Evolutionary conservation across 2,113 vertebrate genomes (phyloP).

Genomic region (Colius striatus): DNA sequence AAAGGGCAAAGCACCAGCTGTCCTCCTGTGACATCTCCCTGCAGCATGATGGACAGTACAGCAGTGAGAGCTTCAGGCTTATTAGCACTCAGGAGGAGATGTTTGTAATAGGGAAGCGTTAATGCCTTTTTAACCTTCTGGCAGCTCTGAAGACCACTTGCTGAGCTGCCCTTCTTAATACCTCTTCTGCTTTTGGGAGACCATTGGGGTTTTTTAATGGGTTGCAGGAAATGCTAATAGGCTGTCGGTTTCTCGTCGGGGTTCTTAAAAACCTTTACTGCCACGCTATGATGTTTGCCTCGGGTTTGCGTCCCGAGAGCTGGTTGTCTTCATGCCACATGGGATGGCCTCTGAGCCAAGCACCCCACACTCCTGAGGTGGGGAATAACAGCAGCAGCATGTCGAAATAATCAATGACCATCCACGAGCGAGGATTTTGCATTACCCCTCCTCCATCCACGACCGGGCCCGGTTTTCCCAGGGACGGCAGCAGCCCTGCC

Average conservation of each 20-base stretch:
- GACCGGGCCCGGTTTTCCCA: no score
- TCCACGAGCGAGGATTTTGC: accelerated
- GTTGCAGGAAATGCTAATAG: accelerated
- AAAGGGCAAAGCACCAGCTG: background rate
- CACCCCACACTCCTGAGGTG: no score
- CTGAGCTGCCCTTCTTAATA: background rate
- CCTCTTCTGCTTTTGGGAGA: background rate
- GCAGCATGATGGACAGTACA: accelerated
- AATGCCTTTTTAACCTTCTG: background rate
- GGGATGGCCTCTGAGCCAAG: no score
- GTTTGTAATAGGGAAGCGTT: background rate
- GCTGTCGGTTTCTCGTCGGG: accelerated
- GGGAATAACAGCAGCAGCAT: accelerated
- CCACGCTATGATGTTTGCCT: accelerated
- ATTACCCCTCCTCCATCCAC: accelerated
- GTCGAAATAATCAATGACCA: accelerated
- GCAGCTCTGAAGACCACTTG: background rate
- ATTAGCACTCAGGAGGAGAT: accelerated
- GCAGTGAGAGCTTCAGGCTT: background rate
- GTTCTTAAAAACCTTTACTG: accelerated
- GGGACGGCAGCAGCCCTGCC: accelerated
- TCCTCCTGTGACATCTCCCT: accelerated
- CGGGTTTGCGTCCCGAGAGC: accelerated
- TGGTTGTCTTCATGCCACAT: accelerated
- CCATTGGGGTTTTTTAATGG: accelerated